These are phyloP conservation scores for Vultur gryphus DNA, from an alignment of 2,797 vertebrate genomes.

Conservation along the genomic window DNA sequence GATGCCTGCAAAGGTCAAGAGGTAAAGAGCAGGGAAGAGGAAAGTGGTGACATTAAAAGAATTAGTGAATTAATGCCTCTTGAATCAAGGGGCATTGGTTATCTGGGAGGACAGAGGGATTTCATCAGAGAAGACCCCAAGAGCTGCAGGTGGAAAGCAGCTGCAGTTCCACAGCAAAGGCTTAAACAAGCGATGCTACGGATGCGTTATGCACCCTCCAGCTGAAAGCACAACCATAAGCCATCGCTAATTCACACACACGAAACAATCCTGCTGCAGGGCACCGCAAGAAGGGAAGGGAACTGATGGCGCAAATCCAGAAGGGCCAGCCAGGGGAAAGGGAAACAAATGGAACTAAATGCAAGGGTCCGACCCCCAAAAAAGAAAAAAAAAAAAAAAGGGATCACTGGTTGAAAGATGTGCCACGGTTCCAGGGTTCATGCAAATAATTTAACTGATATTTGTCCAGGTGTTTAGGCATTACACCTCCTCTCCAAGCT, in stretches of 20 bases:
- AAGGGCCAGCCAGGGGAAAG: background rate
- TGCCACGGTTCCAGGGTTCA: background rate
- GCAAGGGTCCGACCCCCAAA: accelerated
- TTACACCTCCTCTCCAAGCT: background rate
- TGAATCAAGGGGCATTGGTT: background rate
- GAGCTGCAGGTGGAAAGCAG: constrained; percentile 3
- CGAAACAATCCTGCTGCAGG: background rate
- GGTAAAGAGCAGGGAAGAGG: background rate
- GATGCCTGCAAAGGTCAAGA: background rate
- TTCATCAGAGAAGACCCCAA: background rate
- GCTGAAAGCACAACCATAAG: background rate
- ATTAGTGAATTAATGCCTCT: background rate
- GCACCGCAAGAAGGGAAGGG: too few species aligned
- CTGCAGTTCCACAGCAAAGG: background rate
- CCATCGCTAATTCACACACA: background rate
- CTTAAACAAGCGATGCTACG: background rate
- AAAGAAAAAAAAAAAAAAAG: background rate
- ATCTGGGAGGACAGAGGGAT: background rate
- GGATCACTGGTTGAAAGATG: background rate
- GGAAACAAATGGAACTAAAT: background rate
- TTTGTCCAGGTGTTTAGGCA: background rate
- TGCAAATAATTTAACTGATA: accelerated
- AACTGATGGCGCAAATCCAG: background rate
- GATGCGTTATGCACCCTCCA: background rate
- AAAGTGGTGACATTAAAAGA: background rate